Base-by-base conservation (phyloP, 2,888 invertebrate species). In the Limnephilus marmoratus region DNA sequence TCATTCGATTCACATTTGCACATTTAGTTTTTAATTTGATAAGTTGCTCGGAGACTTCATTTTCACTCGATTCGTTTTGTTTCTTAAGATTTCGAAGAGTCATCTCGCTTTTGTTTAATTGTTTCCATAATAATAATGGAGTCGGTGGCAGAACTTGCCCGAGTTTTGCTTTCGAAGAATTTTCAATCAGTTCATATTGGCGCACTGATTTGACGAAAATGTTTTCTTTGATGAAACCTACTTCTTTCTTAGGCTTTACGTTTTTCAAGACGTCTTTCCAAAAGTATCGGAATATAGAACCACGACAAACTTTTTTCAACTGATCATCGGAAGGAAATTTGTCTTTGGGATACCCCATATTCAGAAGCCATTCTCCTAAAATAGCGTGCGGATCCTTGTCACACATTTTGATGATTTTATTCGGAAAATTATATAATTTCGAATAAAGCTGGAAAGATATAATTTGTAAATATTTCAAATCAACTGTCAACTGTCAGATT, bases 291-390 rank as follows among this genome's bases (percentile, higher is more conserved):
- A 91, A 90, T 90, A 92, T 83, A 37, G 90, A 90, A 86, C 91
- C 93, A 29, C 90, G 85, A 85, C 93, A 93, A 12, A 93, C 88
- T 85, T 90, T 93, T 41, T 93, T 91, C 83, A 93, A 85, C 29
- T 93, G 87, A 37, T 91, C 93, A 9, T 91, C 90, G 7, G 90
- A 53, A 37, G 93, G 93, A 88, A 93, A 93, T n/a, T 80, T 91
- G 15, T 90, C 91, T 89, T 93, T 93, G 18, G 93, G 93, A 90
- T 92, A 93, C 11, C 85, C 85, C 93, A 93, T 93, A 18, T 83
- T 82, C 34, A 91, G 89, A 37, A 93, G 91, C 93, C 93, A 93
- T 41, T 93, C 93, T 49, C 89, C 83, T n/a, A 92, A n/a, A 45
- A 90, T 31, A 68, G 82, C 37, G 31, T 92, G 92, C 45, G 41